Evolutionary conservation across 2,113 vertebrate species (phyloP).

Genomic region (Fukomys damarensis): DNA sequence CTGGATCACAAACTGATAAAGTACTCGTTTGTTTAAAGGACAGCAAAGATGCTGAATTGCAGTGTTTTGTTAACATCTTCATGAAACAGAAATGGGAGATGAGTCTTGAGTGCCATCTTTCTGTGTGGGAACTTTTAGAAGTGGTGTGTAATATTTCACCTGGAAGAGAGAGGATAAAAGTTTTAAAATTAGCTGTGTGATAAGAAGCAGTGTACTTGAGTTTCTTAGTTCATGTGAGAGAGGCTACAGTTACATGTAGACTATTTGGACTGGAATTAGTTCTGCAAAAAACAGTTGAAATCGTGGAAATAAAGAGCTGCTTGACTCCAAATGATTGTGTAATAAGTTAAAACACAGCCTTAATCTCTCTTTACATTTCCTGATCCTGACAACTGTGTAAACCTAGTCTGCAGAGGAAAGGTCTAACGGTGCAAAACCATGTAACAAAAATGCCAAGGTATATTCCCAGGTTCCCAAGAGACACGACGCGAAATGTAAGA

Average conservation of each 20-base stretch:
- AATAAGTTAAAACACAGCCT: slow-evolving; percentile 74
- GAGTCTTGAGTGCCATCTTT: slow-evolving; percentile 35
- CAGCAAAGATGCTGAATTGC: background rate
- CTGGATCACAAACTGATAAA: slow-evolving; percentile 61
- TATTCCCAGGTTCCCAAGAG: slow-evolving; percentile 21
- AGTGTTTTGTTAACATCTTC: slow-evolving; percentile 41
- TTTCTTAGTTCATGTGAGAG: background rate
- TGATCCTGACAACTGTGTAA: slow-evolving; percentile 77
- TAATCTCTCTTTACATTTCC: slow-evolving; percentile 80
- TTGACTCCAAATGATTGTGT: slow-evolving; percentile 34
- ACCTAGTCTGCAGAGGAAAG: slow-evolving; percentile 50
- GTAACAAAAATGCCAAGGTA: slow-evolving; percentile 45
- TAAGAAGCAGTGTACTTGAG: slow-evolving; percentile 57
- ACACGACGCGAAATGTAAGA: background rate
- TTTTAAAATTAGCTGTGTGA: slow-evolving; percentile 60
- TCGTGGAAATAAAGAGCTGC: background rate
- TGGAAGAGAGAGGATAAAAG: slow-evolving; percentile 51
- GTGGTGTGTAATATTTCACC: slow-evolving; percentile 70
- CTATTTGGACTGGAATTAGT: background rate
- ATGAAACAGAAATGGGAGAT: slow-evolving; percentile 27
- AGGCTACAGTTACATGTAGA: background rate
- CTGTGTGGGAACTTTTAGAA: slow-evolving; percentile 80
- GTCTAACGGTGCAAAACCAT: slow-evolving; percentile 63
- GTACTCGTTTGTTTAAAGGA: slow-evolving; percentile 49
- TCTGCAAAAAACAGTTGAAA: background rate